phyloP scores from a whole-genome alignment of 2,888 invertebrate genomes.

The Trypoxylon attenuatum region DNA sequence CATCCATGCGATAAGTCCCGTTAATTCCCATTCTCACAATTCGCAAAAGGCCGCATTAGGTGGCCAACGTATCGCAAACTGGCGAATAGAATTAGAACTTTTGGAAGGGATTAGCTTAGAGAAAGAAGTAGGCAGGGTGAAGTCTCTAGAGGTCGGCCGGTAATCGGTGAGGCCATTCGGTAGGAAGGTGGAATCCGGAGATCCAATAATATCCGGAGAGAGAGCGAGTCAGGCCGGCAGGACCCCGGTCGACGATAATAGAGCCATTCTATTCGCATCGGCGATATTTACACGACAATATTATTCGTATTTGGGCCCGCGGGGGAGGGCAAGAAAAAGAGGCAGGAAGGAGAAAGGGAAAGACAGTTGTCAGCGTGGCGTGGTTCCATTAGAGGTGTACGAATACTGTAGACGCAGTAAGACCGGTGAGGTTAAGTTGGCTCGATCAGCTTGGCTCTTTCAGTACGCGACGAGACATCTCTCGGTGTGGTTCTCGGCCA shows the following conservation, averaged over 20 bases:
- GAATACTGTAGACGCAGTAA: conserved; percentile 5
- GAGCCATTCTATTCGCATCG: conserved; percentile 25
- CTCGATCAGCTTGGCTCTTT: conserved; percentile 25
- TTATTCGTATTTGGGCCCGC: conserved; percentile 10
- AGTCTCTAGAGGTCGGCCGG: conserved; percentile 5
- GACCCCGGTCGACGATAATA: conserved; percentile 37
- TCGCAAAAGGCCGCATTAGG: too few species aligned
- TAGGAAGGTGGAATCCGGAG: conserved; percentile 11
- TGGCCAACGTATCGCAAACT: too few species aligned
- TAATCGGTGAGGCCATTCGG: conserved; percentile 17
- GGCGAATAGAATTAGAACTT: too few species aligned
- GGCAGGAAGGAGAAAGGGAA: conserved; percentile 7
- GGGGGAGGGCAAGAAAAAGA: neutral
- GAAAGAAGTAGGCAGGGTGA: too few species aligned
- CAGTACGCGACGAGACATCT: conserved; percentile 60
- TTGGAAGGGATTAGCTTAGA: too few species aligned
- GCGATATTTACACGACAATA: conserved; percentile 46
- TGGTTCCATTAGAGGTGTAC: conserved; percentile 19
- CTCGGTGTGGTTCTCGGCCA: conserved; percentile 45
- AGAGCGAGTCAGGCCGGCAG: conserved; percentile 4
- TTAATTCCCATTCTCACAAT: too few species aligned
- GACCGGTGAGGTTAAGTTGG: conserved; percentile 35
- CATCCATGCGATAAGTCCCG: too few species aligned
- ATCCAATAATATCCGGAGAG: conserved; percentile 25
- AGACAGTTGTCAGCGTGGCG: too few species aligned